phyloP scores from a whole-genome alignment of 2,888 invertebrate genomes.

The Glomeris marginata region DNA sequence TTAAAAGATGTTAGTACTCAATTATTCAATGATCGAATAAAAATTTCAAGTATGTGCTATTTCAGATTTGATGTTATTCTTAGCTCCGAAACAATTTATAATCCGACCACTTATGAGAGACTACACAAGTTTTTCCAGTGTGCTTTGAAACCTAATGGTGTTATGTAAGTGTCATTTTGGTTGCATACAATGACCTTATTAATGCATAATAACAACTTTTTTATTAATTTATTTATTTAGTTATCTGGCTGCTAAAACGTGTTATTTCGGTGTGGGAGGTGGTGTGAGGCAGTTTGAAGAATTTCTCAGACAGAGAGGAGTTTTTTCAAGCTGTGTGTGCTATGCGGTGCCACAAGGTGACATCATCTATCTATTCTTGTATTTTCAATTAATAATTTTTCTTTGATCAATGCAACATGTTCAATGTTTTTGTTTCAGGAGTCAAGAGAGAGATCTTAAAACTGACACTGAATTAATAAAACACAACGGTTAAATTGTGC shows the following conservation, averaged over 20 bases:
- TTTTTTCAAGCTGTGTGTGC: conserved; percentile 39
- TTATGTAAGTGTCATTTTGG: conserved; percentile 33
- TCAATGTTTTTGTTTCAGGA: conserved; percentile 19
- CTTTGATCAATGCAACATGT: conserved; percentile 19
- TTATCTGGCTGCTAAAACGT: conserved; percentile 71
- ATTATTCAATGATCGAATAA: no score
- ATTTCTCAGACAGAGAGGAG: conserved; percentile 38
- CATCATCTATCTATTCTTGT: no score
- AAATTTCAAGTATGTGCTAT: no score
- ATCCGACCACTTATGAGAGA: conserved; percentile 58
- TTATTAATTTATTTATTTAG: conserved; percentile 23
- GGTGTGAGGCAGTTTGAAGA: conserved; percentile 59
- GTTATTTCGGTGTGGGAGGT: conserved; percentile 93
- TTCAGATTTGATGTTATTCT: conserved; percentile 65
- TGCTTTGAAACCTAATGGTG: conserved; percentile 45
- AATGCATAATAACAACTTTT: no score
- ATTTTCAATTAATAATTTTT: no score
- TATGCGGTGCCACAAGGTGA: conserved; percentile 19
- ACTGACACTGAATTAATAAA: conserved; percentile 9
- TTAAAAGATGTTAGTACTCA: no score
- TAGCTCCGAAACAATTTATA: conserved; percentile 85
- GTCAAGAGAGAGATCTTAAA: conserved; percentile 42
- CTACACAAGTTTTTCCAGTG: conserved; percentile 50
- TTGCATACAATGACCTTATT: no score
- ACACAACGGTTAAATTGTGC: no score